Percentiles rank a stretch among this genome's conserved stretches.
Evolutionary conservation across 1,140 invertebrate genomes (phyloP).

Genomic region (Halesus radiatus): DNA sequence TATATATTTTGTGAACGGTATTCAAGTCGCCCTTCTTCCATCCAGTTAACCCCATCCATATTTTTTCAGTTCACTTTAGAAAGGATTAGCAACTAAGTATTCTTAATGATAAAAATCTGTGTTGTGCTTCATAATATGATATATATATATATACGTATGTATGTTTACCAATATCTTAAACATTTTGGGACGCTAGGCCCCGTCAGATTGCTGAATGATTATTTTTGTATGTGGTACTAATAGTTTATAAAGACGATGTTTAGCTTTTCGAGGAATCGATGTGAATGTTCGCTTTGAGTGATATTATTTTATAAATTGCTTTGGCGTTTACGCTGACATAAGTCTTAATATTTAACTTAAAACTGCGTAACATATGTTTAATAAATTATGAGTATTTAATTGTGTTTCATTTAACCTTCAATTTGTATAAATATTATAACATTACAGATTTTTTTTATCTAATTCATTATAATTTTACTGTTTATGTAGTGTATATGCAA

Average conservation of each 20-base stretch:
- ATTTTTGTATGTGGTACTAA: constrained; percentile 11
- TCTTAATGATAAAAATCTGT: constrained; percentile 2
- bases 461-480: too few relatives aligned
- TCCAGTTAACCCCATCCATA: not conserved
- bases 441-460: too few relatives aligned
- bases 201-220: not conserved
- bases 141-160: not conserved
- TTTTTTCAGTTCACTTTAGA: not conserved
- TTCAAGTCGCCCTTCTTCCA: not conserved
- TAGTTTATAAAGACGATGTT: not conserved
- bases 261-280: constrained; percentile 16
- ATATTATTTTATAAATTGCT: constrained; percentile 41
- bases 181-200: not conserved
- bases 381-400: constrained; percentile 6
- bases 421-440: too few relatives aligned
- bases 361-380: constrained; percentile 7
- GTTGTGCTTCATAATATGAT: not conserved
- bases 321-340: constrained; percentile 23
- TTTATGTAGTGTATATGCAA: too few relatives aligned
- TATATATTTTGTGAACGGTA: not conserved
- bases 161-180: not conserved
- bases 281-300: constrained; percentile 14
- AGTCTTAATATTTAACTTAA: constrained; percentile 13
- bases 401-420: not conserved
- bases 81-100: not conserved